These are phyloP conservation scores for Etheostoma cragini DNA, from an alignment of 2,113 vertebrate species.

Conservation along the genomic window DNA sequence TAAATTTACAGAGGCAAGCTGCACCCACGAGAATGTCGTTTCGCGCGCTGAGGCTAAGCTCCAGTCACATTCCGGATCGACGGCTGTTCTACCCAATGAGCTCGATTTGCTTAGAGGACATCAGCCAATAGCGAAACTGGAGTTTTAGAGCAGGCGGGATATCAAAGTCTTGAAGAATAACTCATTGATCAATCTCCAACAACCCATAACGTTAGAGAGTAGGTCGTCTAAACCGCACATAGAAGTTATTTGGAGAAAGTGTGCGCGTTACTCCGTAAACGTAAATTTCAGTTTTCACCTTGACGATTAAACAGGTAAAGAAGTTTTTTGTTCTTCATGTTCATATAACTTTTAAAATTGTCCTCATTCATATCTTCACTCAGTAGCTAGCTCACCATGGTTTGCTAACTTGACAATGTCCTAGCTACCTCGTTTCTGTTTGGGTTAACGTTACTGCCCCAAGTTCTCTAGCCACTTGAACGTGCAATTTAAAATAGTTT, in stretches of 20 bases:
- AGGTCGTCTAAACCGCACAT: constrained; percentile 38
- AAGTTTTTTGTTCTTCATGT: neutral
- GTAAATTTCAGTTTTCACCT: constrained; percentile 52
- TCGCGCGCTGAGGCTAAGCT: constrained; percentile 86
- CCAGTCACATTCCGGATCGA: constrained; percentile 72
- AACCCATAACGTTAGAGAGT: constrained; percentile 52
- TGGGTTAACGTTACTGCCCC: neutral
- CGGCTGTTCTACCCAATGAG: constrained; percentile 59
- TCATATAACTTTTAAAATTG: constrained; percentile 45
- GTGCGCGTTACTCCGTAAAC: constrained; percentile 31
- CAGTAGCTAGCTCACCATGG: constrained; percentile 59
- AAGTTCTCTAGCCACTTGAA: neutral
- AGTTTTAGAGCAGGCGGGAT: constrained; percentile 73
- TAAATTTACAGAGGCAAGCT: constrained; percentile 47
- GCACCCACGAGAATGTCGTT: constrained; percentile 83
- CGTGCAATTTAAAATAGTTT: neutral
- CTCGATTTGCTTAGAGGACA: rapidly evolving
- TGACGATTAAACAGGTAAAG: constrained; percentile 73
- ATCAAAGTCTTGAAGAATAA: constrained; percentile 84
- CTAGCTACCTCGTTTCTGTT: constrained; percentile 43
- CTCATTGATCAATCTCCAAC: constrained; percentile 83
- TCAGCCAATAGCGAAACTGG: constrained; percentile 58
- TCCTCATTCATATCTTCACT: constrained; percentile 33
- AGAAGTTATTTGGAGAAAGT: constrained; percentile 60
- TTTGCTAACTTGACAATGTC: constrained; percentile 73